These are phyloP conservation scores for Lethenteron camtschaticum DNA, from an alignment of 2,113 vertebrate species.

Conservation along the genomic window DNA sequence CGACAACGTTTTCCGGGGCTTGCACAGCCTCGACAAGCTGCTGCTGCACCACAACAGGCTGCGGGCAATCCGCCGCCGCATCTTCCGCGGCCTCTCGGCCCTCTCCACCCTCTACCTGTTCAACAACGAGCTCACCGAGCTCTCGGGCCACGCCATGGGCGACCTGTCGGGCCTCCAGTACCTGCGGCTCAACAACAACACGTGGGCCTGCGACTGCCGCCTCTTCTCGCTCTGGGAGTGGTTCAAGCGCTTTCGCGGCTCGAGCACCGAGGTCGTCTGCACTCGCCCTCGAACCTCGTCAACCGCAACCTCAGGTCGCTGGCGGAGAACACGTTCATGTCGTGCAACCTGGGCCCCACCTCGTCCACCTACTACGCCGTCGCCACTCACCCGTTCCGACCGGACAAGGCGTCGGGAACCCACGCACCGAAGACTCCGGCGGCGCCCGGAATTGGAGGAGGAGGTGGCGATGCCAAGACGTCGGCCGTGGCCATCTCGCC, in stretches of 20 bases:
- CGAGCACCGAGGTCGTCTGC: conserved; percentile 54
- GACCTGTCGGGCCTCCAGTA: conserved; percentile 66
- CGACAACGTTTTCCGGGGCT: conserved; percentile 71
- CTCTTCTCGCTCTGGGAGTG: conserved; percentile 75
- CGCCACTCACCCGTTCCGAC: too few relatives aligned
- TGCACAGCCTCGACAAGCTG: conserved; percentile 69
- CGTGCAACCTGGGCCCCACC: neutral
- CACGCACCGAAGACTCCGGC: too few relatives aligned
- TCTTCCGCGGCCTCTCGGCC: conserved; percentile 70
- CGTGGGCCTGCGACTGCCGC: conserved; percentile 77
- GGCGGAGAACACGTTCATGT: conserved; percentile 15
- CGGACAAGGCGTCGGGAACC: too few relatives aligned
- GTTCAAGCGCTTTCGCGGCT: conserved; percentile 63
- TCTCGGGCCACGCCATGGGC: conserved; percentile 47
- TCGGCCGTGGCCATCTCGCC: too few relatives aligned
- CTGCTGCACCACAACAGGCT: conserved; percentile 86
- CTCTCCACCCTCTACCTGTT: conserved; percentile 85
- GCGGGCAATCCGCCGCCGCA: conserved; percentile 60
- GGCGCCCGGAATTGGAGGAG: too few relatives aligned
- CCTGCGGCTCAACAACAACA: conserved; percentile 75
- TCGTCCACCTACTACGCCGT: too few relatives aligned
- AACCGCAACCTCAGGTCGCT: conserved; percentile 59
- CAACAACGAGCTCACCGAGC: conserved; percentile 72
- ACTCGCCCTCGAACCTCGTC: conserved; percentile 26
- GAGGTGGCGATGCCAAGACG: too few relatives aligned